A percentile compares a stretch with the other conserved stretches of the same genome.
Evolutionary conservation across 2,113 vertebrate genomes (phyloP).

Genomic region (Cnemophilus loriae): DNA sequence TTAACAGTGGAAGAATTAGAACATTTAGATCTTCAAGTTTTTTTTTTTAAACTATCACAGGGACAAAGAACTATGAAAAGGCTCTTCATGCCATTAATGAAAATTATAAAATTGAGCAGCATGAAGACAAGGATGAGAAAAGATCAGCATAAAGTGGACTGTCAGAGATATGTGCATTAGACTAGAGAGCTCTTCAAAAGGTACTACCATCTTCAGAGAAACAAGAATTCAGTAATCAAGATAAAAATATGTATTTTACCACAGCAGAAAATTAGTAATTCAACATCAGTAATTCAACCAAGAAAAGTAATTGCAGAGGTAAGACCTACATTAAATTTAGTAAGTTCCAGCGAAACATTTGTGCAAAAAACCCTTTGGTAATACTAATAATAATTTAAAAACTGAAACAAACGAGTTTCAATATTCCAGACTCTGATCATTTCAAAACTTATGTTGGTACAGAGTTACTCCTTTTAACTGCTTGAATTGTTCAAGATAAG

Average conservation of each 20-base stretch:
- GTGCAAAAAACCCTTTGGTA: background rate
- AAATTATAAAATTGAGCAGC: background rate
- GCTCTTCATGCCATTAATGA: background rate
- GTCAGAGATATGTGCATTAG: background rate
- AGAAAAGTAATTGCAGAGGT: background rate
- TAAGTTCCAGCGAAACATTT: background rate
- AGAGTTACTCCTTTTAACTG: background rate
- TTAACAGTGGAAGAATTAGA: background rate
- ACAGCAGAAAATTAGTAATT: background rate
- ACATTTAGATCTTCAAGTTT: fast-evolving
- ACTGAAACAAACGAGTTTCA: background rate
- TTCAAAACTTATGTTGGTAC: background rate
- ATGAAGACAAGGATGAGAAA: background rate
- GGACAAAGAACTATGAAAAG: background rate
- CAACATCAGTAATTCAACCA: background rate
- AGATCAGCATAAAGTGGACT: background rate
- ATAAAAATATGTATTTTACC: background rate
- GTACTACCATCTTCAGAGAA: background rate
- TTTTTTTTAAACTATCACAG: background rate
- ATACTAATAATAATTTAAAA: background rate
- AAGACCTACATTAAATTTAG: background rate
- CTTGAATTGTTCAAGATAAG: background rate
- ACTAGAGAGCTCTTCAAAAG: background rate
- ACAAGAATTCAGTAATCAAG: background rate
- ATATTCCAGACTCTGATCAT: background rate